Evolutionary conservation across 2,888 invertebrate genomes (phyloP).

Genomic region (Anarsia innoxiella): DNA sequence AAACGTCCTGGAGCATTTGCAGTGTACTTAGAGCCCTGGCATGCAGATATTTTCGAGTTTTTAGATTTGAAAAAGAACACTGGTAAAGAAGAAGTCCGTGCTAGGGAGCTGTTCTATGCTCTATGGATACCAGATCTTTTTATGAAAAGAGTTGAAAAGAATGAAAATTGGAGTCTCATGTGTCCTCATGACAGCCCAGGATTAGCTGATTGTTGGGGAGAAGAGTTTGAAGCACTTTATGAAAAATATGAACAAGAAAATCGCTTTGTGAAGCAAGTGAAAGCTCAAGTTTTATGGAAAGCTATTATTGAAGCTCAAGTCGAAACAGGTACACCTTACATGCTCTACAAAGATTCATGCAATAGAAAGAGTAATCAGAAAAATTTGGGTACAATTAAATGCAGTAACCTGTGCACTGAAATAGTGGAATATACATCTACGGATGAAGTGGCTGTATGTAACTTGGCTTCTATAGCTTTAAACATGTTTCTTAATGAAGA

Average conservation of each 20-base stretch:
- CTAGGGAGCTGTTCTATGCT: slow-evolving; percentile 96
- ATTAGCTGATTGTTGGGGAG: slow-evolving; percentile 94
- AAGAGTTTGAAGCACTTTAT: slow-evolving; percentile 94
- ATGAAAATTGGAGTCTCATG: slow-evolving; percentile 96
- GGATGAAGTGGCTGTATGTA: slow-evolving; percentile 98
- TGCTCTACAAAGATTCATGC: slow-evolving; percentile 97
- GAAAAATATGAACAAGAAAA: slow-evolving; percentile 89
- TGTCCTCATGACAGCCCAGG: slow-evolving; percentile 96
- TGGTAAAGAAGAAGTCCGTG: slow-evolving; percentile 94
- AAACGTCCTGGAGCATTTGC: slow-evolving; percentile 99
- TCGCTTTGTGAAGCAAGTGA: slow-evolving; percentile 78
- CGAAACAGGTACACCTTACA: slow-evolving; percentile 98
- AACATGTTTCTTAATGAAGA: slow-evolving; percentile 92
- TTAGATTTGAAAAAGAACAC: slow-evolving; percentile 96
- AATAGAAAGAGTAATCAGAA: slow-evolving; percentile 98
- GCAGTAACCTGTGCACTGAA: slow-evolving; percentile 98
- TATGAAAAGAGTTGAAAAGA: slow-evolving; percentile 92
- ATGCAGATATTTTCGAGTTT: slow-evolving; percentile 97
- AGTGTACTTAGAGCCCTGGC: slow-evolving; percentile 99
- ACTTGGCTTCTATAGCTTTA: slow-evolving; percentile 96
- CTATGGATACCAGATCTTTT: slow-evolving; percentile 99
- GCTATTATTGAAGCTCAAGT: slow-evolving; percentile 96
- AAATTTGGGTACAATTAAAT: slow-evolving; percentile 98
- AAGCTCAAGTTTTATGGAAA: slow-evolving; percentile 93
- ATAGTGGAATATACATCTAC: slow-evolving; percentile 94